Evolutionary conservation across 1,140 invertebrate genomes (phyloP).

Genomic region (Formica selysi): DNA sequence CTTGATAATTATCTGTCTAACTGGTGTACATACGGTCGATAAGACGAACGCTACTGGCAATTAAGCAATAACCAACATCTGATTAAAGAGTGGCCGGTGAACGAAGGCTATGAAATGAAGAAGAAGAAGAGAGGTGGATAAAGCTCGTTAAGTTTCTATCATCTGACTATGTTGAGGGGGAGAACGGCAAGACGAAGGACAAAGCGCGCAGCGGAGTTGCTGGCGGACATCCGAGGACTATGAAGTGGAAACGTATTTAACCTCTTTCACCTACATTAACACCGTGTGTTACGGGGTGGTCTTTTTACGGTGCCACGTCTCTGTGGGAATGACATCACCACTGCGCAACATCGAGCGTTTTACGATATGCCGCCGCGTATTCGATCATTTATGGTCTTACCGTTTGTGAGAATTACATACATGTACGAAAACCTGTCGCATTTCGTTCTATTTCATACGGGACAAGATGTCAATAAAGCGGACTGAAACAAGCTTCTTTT

Average conservation of each 20-base stretch:
- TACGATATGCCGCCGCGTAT: constrained; percentile 23
- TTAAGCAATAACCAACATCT: constrained; percentile 25
- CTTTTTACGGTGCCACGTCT: constrained; percentile 44
- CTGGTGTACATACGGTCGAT: not conserved
- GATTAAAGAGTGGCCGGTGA: constrained; percentile 14
- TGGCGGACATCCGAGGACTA: constrained; percentile 27
- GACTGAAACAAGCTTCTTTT: not conserved
- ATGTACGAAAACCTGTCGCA: constrained; percentile 4
- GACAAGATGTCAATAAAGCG: constrained; percentile 3
- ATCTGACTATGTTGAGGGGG: constrained; percentile 34
- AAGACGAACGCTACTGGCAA: constrained; percentile 24
- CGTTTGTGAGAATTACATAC: constrained; percentile 23
- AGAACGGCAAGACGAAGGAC: constrained; percentile 28
- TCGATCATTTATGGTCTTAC: constrained; percentile 48
- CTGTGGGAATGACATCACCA: constrained; percentile 12
- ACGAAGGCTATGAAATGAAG: not conserved
- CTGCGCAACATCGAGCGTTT: constrained; percentile 33
- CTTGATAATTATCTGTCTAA: constrained; percentile 9
- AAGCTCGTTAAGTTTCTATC: constrained; percentile 73
- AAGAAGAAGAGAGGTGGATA: constrained; percentile 40
- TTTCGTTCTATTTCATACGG: constrained; percentile 10
- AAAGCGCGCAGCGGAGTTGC: constrained; percentile 16
- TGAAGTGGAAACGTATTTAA: constrained; percentile 67
- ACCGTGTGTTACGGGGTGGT: constrained; percentile 36
- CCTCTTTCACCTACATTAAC: constrained; percentile 71